These are phyloP conservation scores for Hirudo medicinalis DNA, from an alignment of 1,140 invertebrate species.

Conservation along the genomic window DNA sequence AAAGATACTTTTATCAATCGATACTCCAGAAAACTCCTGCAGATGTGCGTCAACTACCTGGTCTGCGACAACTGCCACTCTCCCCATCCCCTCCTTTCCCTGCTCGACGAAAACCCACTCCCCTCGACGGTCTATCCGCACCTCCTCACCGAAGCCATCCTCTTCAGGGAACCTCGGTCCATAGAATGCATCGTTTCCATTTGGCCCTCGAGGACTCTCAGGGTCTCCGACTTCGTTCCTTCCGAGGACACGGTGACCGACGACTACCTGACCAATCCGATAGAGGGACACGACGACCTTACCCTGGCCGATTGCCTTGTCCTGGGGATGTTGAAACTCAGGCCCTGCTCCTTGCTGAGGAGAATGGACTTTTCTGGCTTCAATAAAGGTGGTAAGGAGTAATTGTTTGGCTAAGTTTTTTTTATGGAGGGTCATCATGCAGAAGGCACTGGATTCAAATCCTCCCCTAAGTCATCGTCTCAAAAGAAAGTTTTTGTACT, in stretches of 20 bases:
- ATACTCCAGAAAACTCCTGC: constrained; percentile 26
- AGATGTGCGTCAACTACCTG: constrained; percentile 28
- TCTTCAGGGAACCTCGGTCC: constrained; percentile 29
- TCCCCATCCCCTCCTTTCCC: constrained; percentile 22
- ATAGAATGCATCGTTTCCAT: constrained; percentile 27
- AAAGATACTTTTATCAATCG: too few species aligned
- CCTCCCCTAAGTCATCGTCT: too few species aligned
- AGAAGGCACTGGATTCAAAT: too few species aligned
- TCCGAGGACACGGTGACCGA: constrained; percentile 28
- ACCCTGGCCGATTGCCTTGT: constrained; percentile 32
- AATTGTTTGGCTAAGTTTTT: not conserved
- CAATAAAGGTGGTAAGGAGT: constrained; percentile 26
- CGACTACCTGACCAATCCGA: constrained; percentile 28
- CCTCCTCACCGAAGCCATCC: constrained; percentile 32
- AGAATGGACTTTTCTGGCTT: constrained; percentile 32
- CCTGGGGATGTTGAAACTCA: constrained; percentile 30
- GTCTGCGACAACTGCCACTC: constrained; percentile 25
- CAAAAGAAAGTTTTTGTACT: too few species aligned
- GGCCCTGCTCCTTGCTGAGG: constrained; percentile 27
- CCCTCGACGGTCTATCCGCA: constrained; percentile 30
- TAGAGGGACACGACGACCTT: constrained; percentile 26
- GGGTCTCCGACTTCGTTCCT: constrained; percentile 28
- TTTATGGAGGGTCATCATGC: not conserved
- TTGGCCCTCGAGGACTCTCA: constrained; percentile 27
- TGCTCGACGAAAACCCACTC: constrained; percentile 24